A percentile compares a stretch with the other conserved stretches of the same genome.
phyloP scores from a whole-genome alignment of 2,113 vertebrate species.

The Solea solea region DNA sequence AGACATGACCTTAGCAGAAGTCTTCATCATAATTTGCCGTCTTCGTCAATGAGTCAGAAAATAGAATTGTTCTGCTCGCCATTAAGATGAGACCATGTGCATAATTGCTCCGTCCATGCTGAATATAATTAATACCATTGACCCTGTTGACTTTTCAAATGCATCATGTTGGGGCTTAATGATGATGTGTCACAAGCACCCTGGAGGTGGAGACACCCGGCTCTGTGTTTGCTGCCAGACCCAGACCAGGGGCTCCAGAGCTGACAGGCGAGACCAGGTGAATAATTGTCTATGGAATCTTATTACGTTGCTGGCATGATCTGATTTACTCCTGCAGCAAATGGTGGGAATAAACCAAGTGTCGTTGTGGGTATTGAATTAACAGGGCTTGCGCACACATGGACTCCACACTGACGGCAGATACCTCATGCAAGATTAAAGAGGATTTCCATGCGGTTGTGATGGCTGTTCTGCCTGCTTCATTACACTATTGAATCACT shows the following conservation, averaged over 20 bases:
- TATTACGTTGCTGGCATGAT: slow-evolving; percentile 69
- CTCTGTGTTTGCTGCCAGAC: slow-evolving; percentile 51
- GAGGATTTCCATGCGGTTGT: slow-evolving; percentile 45
- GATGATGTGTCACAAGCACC: slow-evolving; percentile 69
- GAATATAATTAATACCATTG: slow-evolving; percentile 71
- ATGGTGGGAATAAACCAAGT: slow-evolving; percentile 63
- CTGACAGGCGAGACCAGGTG: slow-evolving; percentile 70
- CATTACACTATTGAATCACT: slow-evolving; percentile 39
- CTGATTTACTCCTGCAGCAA: slow-evolving; percentile 70
- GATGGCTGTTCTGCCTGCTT: slow-evolving; percentile 33
- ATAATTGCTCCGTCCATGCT: slow-evolving; percentile 54
- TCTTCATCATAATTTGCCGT: not conserved
- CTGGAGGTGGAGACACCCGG: slow-evolving; percentile 52
- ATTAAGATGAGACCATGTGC: slow-evolving; percentile 45
- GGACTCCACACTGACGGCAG: slow-evolving; percentile 49
- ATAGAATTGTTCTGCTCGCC: slow-evolving; percentile 46
- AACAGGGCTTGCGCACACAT: slow-evolving; percentile 65
- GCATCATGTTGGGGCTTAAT: slow-evolving; percentile 69
- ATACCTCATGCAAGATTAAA: slow-evolving; percentile 61
- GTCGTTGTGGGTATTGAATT: slow-evolving; percentile 60
- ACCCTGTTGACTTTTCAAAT: slow-evolving; percentile 65
- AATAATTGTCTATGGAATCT: slow-evolving; percentile 71
- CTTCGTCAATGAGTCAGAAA: slow-evolving; percentile 52
- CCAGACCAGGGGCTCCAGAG: slow-evolving; percentile 62
- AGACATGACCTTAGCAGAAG: slow-evolving; percentile 25